Evolutionary conservation across 2,888 invertebrate genomes (phyloP), one percentile per base, ranked within the genome.

Genomic region (Ectemnius lituratus): DNA sequence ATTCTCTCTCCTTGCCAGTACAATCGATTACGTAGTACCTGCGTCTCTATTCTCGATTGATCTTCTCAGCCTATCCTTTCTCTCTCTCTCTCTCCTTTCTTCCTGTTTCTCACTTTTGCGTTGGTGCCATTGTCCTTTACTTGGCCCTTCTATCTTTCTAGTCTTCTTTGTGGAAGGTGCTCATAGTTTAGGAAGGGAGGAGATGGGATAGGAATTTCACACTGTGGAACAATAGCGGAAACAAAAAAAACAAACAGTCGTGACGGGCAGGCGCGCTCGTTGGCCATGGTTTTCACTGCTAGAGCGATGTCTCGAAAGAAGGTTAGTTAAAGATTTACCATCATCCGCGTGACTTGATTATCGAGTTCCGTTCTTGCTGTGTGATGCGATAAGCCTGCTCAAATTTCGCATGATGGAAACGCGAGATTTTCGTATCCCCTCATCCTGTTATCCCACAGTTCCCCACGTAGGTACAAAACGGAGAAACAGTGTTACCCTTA

Each of bases 101-200:
- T 59, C n/a, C 16, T 66, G 28, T 4, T n/a, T 23, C 20, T 49
- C 16, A 8, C 18, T 45, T 4, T 20, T 14, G 20, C 56, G 4
- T 27, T 18, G 13, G 13, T 1, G 5, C 2, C 37, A 11, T 4
- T 13, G 5, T 27, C 23, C 2, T 20, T 6, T 23, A 2, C 23
- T 23, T 8, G 52, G 13, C 47, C 28, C 23, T 13, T 56, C 23
- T 13, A 4, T 46, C 52, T 57, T 52, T 59, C 52, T 47, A 60
- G 5, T 63, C 52, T 37, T 16, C 37, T 37, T 37, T 37, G 37
- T 1, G 37, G 37, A 37, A 37, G 37, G 8, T 37, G 37, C 37
- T 37, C 37, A 37, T 37, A 37, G 8, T 37, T 37, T 69, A 70
- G 69, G 67, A 46, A 80, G 73, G 52, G n/a, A 52, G 37, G 52